These are phyloP conservation scores for Apis laboriosa DNA, from an alignment of 1,140 invertebrate species.

Conservation along the genomic window DNA sequence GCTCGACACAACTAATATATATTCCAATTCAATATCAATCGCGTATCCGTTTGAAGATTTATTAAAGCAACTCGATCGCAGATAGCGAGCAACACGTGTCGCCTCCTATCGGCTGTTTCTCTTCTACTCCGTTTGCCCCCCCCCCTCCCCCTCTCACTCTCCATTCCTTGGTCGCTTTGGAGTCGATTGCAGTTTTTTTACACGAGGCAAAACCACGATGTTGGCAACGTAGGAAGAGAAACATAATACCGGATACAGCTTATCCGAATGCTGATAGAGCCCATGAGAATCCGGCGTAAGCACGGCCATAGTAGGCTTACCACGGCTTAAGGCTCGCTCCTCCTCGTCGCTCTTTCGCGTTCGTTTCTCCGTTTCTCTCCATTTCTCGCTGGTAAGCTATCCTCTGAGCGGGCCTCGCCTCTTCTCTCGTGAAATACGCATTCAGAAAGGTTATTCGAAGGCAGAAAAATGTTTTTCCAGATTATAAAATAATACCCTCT, in stretches of 20 bases:
- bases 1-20: constrained; percentile 34
- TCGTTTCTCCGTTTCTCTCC: neutral
- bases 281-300: constrained; percentile 68
- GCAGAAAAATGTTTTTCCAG: constrained; percentile 61
- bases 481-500: constrained; percentile 48
- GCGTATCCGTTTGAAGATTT: constrained; percentile 49
- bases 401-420: constrained; percentile 18
- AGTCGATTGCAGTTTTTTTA: constrained; percentile 69
- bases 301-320: constrained; percentile 71
- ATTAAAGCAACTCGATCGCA: constrained; percentile 41
- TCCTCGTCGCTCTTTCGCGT: constrained; percentile 22
- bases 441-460: constrained; percentile 57
- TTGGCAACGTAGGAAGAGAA: constrained; percentile 67
- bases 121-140: no score
- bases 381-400: constrained; percentile 19
- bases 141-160: no score
- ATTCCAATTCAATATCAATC: constrained; percentile 59
- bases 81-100: constrained; percentile 37
- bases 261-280: constrained; percentile 76
- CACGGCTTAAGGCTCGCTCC: constrained; percentile 61
- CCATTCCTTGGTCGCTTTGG: constrained; percentile 13
- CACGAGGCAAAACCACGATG: constrained; percentile 62
- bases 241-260: constrained; percentile 72
- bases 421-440: constrained; percentile 48
- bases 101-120: neutral